Base-by-base conservation (phyloP, 1,140 invertebrate genomes). In the Conus ventricosus region DNA sequence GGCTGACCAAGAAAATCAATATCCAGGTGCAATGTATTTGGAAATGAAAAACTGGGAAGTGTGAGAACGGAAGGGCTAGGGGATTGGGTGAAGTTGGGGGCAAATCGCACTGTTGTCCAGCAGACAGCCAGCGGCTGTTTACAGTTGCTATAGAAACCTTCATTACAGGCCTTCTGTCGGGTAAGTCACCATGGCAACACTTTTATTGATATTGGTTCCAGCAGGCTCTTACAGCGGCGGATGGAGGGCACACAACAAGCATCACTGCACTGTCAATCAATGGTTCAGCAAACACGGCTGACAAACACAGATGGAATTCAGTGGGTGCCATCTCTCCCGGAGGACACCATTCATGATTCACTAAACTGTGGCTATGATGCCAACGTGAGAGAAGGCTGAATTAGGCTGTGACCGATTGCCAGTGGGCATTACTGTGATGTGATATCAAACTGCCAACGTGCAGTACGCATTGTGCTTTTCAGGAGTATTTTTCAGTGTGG, bases 131-230 rank as follows among this genome's bases (percentile, higher is more conserved):
- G 39, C 76, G 20, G 25, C 55, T 8, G 54, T 13, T 63, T 67
- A 63, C 57, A 25, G 82, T 54, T 84, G 54, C 82, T 39, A 84
- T 84, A 63, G 82, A 20, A 86, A 86, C 63, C 23, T 13, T 7
- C 39, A 53, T 53, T n/a, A 25, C 53, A 11, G 25, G 55, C 25
- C 27, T n/a, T 23, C 17, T 76, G 4, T 8, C 39, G 7, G 63
- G 5, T 27, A 10, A 15, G 85, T 86, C 75, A 76, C 75, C 85
- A 86, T 76, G 75, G 75, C 17, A 86, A 78, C 63, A 25, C n/a
- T 25, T 76, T 67, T 86, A n/a, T 20, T 20, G 67, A 71, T 23
- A 71, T 20, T 2, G 67, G 15, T 20, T 71, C 67, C 67, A 0
- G 6, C 20, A 6, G 11, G 67, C 67, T 71, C 6, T 23, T 71